Conservation (phyloP, 1,140 invertebrate genomes). For the Papilio helenus region DNA sequence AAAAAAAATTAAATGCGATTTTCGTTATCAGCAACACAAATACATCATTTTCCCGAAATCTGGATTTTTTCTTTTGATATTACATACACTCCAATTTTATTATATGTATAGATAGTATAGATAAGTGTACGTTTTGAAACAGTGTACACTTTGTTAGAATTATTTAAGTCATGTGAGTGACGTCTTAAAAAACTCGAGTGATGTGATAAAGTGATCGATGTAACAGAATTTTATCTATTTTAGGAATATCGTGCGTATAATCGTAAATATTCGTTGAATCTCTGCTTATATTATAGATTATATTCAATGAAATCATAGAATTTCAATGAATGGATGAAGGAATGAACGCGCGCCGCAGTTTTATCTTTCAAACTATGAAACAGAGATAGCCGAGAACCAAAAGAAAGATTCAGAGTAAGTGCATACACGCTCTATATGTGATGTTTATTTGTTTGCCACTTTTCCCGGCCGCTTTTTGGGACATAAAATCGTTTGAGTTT, state of each 20-base stretch:
- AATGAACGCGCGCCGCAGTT: slow-evolving; percentile 94
- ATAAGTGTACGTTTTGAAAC: background rate
- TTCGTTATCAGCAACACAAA: too few relatives aligned
- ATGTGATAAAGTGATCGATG: slow-evolving; percentile 2
- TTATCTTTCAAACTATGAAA: slow-evolving; percentile 96
- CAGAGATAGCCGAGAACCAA: slow-evolving; percentile 97
- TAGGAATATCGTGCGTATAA: background rate
- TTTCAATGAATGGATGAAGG: background rate
- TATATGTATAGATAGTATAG: too few relatives aligned
- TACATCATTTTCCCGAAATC: too few relatives aligned
- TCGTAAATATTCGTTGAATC: background rate
- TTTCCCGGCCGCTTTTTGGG: slow-evolving; percentile 9
- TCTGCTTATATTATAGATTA: background rate
- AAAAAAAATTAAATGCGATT: too few relatives aligned
- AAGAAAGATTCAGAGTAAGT: slow-evolving; percentile 98
- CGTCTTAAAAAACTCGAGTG: background rate
- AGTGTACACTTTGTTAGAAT: background rate
- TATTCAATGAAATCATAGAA: background rate
- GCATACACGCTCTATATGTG: slow-evolving; percentile 19
- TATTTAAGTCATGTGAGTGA: background rate
- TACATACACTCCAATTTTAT: too few relatives aligned
- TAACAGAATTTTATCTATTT: background rate
- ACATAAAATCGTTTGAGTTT: slow-evolving; percentile 35
- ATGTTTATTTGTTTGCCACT: slow-evolving; percentile 33
- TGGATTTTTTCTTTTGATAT: too few relatives aligned